A percentile compares a stretch with the other conserved stretches of the same genome.
Conservation (phyloP, 2,888 invertebrate genomes). For the Xestia sexstrigata region DNA sequence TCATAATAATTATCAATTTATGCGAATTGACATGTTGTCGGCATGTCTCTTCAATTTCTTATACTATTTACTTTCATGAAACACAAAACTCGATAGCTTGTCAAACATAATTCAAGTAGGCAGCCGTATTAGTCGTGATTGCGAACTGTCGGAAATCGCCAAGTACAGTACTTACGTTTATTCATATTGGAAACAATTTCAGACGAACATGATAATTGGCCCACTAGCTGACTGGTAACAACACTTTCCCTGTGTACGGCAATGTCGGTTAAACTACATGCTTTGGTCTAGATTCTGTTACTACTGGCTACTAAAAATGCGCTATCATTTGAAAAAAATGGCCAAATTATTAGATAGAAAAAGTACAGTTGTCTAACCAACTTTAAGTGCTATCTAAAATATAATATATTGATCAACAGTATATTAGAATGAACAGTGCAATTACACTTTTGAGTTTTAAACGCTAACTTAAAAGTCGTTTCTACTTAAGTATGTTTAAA, state of each 20-base stretch:
- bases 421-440: background rate
- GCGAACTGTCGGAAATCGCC: constrained; percentile 20
- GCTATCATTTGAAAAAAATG: constrained; percentile 57
- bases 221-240: constrained; percentile 30
- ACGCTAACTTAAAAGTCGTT: background rate
- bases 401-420: background rate
- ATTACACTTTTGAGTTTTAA: background rate
- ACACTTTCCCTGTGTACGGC: constrained; percentile 69
- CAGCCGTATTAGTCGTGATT: constrained; percentile 7
- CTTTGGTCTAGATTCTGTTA: constrained; percentile 70
- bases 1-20: background rate
- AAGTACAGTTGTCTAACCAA: constrained; percentile 27
- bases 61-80: background rate
- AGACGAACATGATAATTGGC: constrained; percentile 49
- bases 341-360: constrained; percentile 38
- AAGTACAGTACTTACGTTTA: constrained; percentile 13
- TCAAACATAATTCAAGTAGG: constrained; percentile 27
- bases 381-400: constrained; percentile 7
- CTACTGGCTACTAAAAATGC: constrained; percentile 59
- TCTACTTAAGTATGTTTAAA: background rate
- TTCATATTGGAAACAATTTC: constrained; percentile 41
- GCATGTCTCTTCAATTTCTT: background rate
- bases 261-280: constrained; percentile 66
- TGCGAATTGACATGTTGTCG: background rate
- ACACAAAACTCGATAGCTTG: constrained; percentile 5